phyloP scores from a whole-genome alignment of 2,888 invertebrate species.

The Papilio elwesi region DNA sequence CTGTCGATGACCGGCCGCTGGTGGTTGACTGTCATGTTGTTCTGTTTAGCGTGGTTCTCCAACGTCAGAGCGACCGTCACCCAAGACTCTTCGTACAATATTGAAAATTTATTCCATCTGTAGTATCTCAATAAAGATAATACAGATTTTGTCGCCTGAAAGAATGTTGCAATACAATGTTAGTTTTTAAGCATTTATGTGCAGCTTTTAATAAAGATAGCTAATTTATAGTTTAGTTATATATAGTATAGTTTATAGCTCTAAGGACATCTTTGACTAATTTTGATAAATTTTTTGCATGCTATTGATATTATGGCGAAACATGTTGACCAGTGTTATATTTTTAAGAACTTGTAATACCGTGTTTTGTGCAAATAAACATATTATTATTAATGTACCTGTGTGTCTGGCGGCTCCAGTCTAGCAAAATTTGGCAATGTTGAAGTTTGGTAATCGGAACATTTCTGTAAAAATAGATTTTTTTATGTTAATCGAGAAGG shows the following conservation, averaged over 20 bases:
- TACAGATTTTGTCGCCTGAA: conserved; percentile 96
- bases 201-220: background rate
- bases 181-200: background rate
- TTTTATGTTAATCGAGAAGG: conserved; percentile 1
- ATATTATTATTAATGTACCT: too few species aligned
- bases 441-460: conserved; percentile 95
- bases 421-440: conserved; percentile 95
- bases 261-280: too few species aligned
- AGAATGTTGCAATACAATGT: conserved; percentile 43
- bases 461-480: conserved; percentile 89
- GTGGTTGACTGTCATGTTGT: conserved; percentile 94
- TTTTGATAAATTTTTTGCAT: too few species aligned
- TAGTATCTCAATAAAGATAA: conserved; percentile 95
- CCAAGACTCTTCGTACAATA: conserved; percentile 93
- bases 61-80: conserved; percentile 92
- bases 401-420: conserved; percentile 96
- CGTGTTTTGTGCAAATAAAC: too few species aligned
- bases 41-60: conserved; percentile 88
- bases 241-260: too few species aligned
- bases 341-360: too few species aligned
- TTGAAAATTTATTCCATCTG: conserved; percentile 96
- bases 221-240: too few species aligned
- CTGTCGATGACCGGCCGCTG: conserved; percentile 88
- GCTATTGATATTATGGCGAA: too few species aligned
- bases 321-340: too few species aligned